Evolutionary conservation across 2,113 vertebrate species (phyloP), one percentile per base, ranked within the genome.

Genomic region (Indri indri): DNA sequence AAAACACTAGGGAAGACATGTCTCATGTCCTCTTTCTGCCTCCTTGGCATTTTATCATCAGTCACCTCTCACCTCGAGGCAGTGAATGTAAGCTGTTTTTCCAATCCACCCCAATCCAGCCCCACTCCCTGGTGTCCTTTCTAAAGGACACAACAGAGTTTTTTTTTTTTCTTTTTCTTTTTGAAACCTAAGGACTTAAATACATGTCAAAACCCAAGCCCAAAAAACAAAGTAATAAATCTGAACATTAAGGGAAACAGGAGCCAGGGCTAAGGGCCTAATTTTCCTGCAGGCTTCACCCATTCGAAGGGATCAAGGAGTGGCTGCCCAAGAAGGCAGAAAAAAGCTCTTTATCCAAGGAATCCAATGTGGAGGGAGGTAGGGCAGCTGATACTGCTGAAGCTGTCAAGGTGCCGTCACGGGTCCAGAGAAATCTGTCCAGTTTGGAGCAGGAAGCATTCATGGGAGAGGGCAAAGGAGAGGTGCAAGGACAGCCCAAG

Each of bases 161-260:
- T n/a, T n/a, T 9, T 4, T 0, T 66, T 34, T 34, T 8, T 5
- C 7, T 32, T 25, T 22, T 47, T 45, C 14, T 45, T 85, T 73
- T 50, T 70, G 0, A 57, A 88, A 52, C 25, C 63, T 22, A 68
- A 85, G 25, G 6, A 8, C 34, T 94, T 73, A 50, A 76, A 40
- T 73, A 96, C 22, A 2, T 68, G 25, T 71, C 70, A 54, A 17
- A 68, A 32, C 12, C 18, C 30, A 59, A 63, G 12, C 7, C 59
- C 34, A 2, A n/a, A 83, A 77, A 86, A 54, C 37, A n/a, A 16
- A 20, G 8, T 32, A 50, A 93, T 94, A 40, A 80, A 85, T 84
- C 11, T 92, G 52, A 23, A 66, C 71, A 45, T 8, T 81, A 34
- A 94, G 37, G 54, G 79, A 63, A 93, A 70, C 52, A 54, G 52